phyloP scores from a whole-genome alignment of 1,140 invertebrate species.

The Drosophila eugracilis region DNA sequence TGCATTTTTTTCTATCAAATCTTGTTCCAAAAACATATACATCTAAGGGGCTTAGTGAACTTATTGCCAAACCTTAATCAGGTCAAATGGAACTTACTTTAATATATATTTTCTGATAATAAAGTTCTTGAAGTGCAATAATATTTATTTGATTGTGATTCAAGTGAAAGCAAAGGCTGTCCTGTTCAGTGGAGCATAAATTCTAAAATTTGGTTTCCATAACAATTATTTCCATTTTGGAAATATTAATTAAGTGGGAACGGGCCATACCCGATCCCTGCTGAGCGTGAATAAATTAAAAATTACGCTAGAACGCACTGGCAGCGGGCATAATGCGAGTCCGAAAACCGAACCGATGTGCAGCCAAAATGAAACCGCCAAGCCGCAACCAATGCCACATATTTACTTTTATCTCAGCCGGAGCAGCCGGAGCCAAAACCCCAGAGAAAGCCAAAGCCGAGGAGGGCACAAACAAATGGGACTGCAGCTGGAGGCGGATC shows the following conservation, averaged over 20 bases:
- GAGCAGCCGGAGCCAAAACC: conserved; percentile 47
- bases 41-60: background rate
- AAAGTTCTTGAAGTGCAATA: background rate
- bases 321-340: conserved; percentile 19
- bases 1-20: background rate
- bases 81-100: no score
- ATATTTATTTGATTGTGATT: background rate
- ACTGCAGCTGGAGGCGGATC: conserved; percentile 16
- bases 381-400: conserved; percentile 75
- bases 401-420: conserved; percentile 78
- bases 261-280: conserved; percentile 4
- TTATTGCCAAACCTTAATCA: background rate
- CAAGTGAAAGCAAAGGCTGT: no score
- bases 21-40: background rate
- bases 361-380: conserved; percentile 57
- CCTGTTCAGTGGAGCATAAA: no score
- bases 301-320: conserved; percentile 71
- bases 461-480: conserved; percentile 70
- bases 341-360: conserved; percentile 17
- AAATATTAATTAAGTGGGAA: conserved; percentile 45
- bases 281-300: conserved; percentile 65
- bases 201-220: conserved; percentile 12
- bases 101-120: no score
- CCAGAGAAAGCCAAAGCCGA: conserved; percentile 30
- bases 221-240: conserved; percentile 9